These are phyloP conservation scores for Strongylocentrotus purpuratus DNA, from an alignment of 35 echinoderm and acorn worm genomes.

Conservation along the genomic window DNA sequence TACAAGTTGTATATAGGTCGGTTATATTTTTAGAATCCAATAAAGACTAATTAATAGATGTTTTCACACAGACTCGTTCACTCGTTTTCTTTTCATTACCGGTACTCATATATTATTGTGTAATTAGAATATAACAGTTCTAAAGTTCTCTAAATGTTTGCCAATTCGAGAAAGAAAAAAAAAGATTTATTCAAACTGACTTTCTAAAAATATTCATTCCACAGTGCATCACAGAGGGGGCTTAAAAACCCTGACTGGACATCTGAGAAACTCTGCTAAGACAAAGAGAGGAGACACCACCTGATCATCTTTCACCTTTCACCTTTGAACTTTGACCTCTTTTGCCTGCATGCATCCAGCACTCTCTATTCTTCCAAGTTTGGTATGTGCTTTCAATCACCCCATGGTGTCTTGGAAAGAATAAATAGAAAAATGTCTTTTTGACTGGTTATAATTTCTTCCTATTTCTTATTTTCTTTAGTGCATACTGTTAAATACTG, in stretches of 20 bases:
- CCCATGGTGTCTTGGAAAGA: background rate
- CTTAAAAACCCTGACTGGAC: no score
- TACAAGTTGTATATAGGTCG: no score
- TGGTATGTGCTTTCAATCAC: background rate
- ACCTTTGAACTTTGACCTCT: background rate
- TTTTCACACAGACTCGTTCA: background rate
- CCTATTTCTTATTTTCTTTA: background rate
- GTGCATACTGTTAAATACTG: background rate
- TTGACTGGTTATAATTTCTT: background rate
- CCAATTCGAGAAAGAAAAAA: no score
- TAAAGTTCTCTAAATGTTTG: no score
- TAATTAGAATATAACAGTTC: no score
- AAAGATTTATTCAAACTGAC: background rate
- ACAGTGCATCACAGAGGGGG: background rate
- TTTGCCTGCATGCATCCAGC: background rate
- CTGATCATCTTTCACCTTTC: background rate
- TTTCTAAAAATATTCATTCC: background rate
- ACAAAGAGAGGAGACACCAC: background rate
- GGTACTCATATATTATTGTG: no score
- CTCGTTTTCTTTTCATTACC: no score
- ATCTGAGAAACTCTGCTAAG: background rate
- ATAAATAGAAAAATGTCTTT: background rate
- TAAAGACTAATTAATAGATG: no score
- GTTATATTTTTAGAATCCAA: no score
- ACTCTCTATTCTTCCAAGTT: background rate